Conservation (phyloP, 2,888 invertebrate species). For the Neocrepidodera transversa region DNA sequence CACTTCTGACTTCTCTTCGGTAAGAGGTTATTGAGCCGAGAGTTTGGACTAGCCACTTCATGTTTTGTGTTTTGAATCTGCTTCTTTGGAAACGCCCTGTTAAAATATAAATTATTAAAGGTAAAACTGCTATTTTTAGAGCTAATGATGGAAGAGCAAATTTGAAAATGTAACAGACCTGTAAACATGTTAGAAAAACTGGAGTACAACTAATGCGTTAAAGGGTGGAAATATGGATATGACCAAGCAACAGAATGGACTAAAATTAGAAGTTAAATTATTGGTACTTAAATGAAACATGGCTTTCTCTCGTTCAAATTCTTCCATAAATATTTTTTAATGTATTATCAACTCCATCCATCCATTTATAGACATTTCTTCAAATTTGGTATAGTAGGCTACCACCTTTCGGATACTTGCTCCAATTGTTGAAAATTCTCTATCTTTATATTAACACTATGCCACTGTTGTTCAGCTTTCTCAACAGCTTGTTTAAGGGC, state of each 20-base stretch:
- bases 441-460: constrained; percentile 72
- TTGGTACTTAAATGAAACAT: constrained; percentile 91
- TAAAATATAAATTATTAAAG: no score
- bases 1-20: constrained; percentile 80
- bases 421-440: constrained; percentile 78
- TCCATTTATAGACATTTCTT: constrained; percentile 88
- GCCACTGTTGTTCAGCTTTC: constrained; percentile 79
- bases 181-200: no score
- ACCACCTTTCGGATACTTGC: constrained; percentile 90
- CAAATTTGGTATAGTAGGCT: constrained; percentile 80
- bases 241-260: no score
- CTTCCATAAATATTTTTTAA: constrained; percentile 85
- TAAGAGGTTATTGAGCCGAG: constrained; percentile 85
- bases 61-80: constrained; percentile 90
- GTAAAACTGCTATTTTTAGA: no score
- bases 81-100: constrained; percentile 88
- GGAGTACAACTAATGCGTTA: no score
- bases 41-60: constrained; percentile 94
- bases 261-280: no score
- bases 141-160: no score
- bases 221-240: no score
- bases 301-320: constrained; percentile 88
- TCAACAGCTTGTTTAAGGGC: constrained; percentile 71
- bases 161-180: no score
- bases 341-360: constrained; percentile 86